Evolutionary conservation across 1,140 invertebrate species (phyloP), one percentile per base, ranked within the genome.

Genomic region (Drosophila pruinosa): DNA sequence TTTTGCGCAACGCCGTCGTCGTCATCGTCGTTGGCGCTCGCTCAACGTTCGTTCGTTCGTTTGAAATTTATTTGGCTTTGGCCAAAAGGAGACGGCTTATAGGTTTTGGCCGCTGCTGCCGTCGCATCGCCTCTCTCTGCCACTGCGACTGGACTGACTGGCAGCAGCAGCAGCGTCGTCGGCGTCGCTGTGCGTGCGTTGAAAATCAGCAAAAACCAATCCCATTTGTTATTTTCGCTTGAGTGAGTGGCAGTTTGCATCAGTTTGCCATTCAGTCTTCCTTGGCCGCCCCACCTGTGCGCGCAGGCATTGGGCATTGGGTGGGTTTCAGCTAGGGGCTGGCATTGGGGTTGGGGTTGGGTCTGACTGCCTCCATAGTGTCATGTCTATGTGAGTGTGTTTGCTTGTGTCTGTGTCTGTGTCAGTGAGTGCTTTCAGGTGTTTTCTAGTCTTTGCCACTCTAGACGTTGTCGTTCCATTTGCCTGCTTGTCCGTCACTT

Each of bases 121-220:
- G 73, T 53, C 26, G 57, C 70, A 47, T 58, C 65, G 50, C 63
- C 56, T 52, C 58, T 50, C 39, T 52, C 54, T 59, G 59, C 59
- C 21, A 45, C 67, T 57, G 68, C 43, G 45, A 24, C 61, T 38
- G n/a, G n/a, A n/a, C n/a, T n/a, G n/a, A n/a, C n/a, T n/a, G n/a
- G 15, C 59, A 41, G 53, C 43, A 34, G 41, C 61, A 58, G 38
- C 34, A 62, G 36, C 53, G 58, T 26, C 26, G 62, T 63, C 7
- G 62, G 28, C 56, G 72, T 65, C 52, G 68, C 75, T 63, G 58
- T 74, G 78, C 75, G 78, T 85, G 69, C 86, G 76, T 86, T 85
- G 81, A 75, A 90, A 90, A 90, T 90, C 89, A 90, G 89, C 89
- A 90, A 91, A 91, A 91, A 91, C 89, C 89, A 91, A 91, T 91